phyloP scores from a whole-genome alignment of 2,797 vertebrate species.

The Paedocypris micromegethes region DNA sequence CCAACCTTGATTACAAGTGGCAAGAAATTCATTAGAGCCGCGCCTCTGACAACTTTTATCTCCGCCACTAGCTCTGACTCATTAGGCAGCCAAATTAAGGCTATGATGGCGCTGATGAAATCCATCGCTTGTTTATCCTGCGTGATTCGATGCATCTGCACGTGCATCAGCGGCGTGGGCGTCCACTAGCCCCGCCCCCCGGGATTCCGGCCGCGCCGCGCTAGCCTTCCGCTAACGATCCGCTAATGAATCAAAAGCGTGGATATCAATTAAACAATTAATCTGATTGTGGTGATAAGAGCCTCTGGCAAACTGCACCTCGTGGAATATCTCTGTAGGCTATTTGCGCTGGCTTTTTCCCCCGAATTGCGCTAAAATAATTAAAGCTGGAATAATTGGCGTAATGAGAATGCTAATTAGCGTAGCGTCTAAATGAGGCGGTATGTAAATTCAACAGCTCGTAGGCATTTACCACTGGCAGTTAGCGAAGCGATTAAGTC shows the following conservation, averaged over 20 bases:
- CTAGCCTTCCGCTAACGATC: slow-evolving; percentile 22
- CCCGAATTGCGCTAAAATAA: slow-evolving; percentile 19
- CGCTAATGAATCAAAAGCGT: slow-evolving; percentile 22
- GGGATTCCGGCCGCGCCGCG: slow-evolving; percentile 62
- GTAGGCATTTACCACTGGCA: slow-evolving; percentile 34
- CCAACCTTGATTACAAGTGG: slow-evolving; percentile 98
- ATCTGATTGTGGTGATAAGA: slow-evolving; percentile 25
- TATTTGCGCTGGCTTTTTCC: slow-evolving; percentile 21
- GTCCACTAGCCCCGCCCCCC: slow-evolving; percentile 62
- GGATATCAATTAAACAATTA: slow-evolving; percentile 37
- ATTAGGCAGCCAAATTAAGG: slow-evolving; percentile 96
- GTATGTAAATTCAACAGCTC: slow-evolving; percentile 35
- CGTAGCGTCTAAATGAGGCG: slow-evolving; percentile 31
- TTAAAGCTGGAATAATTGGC: slow-evolving; percentile 36
- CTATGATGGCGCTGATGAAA: slow-evolving; percentile 96
- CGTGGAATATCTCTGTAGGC: slow-evolving; percentile 33
- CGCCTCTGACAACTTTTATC: slow-evolving; percentile 96
- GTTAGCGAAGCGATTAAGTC: slow-evolving; percentile 33
- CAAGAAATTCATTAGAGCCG: slow-evolving; percentile 96
- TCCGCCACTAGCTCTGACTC: slow-evolving; percentile 92
- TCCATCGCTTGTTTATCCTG: slow-evolving; percentile 97
- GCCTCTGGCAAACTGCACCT: slow-evolving; percentile 22
- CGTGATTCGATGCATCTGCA: slow-evolving; percentile 94
- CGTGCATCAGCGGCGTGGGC: slow-evolving; percentile 73
- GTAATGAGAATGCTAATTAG: slow-evolving; percentile 38